Percentiles rank a stretch among this genome's conserved stretches.
Evolutionary conservation across 2,888 invertebrate genomes (phyloP).

Genomic region (Pyrgus malvae): DNA sequence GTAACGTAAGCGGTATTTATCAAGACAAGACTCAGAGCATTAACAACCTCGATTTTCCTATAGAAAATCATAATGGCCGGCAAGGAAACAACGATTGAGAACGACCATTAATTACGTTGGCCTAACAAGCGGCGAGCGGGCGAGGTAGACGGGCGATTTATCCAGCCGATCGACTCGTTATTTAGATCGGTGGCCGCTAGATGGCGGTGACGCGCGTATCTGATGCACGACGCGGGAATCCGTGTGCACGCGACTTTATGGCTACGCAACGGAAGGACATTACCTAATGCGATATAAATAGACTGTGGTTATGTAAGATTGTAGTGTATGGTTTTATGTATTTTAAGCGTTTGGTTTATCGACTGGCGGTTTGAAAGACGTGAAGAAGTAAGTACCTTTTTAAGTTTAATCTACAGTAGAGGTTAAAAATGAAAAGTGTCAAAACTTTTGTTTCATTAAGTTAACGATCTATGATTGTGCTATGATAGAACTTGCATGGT

Average conservation of each 20-base stretch:
- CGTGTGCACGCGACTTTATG: conserved; percentile 15
- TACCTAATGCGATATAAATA: conserved; percentile 8
- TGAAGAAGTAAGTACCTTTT: too few relatives aligned
- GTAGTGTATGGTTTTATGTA: not conserved
- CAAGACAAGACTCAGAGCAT: conserved; percentile 34
- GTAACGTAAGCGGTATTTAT: conserved; percentile 39
- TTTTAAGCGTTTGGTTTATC: not conserved
- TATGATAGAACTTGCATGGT: too few relatives aligned
- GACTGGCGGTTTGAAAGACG: too few relatives aligned
- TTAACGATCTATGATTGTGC: too few relatives aligned
- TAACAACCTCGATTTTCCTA: conserved; percentile 40
- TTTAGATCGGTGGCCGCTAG: conserved; percentile 74
- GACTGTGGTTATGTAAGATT: not conserved
- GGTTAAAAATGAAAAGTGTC: too few relatives aligned
- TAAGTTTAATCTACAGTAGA: too few relatives aligned
- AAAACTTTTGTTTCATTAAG: too few relatives aligned
- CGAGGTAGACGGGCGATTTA: conserved; percentile 67
- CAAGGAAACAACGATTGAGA: conserved; percentile 54
- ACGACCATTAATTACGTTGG: conserved; percentile 68
- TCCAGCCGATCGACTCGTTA: conserved; percentile 70
- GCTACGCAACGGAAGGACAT: conserved; percentile 25
- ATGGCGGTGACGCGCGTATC: conserved; percentile 66
- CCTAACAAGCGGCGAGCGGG: conserved; percentile 65
- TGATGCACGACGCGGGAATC: conserved; percentile 55
- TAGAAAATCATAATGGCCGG: conserved; percentile 59